Conservation (phyloP, 2,797 vertebrate species). For the Nyctalus aviator region DNA sequence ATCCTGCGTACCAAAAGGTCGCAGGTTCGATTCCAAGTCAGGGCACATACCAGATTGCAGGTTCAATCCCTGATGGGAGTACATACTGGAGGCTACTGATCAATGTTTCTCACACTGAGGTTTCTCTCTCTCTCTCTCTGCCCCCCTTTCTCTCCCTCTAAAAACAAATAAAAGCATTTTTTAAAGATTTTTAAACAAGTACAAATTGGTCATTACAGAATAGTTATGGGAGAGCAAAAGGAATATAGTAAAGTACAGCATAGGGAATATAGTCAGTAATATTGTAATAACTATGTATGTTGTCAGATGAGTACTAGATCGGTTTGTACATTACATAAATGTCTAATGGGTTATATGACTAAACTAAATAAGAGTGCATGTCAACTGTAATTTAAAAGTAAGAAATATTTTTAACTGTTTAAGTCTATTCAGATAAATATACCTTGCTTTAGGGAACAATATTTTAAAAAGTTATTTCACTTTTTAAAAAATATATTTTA, state of each 20-base stretch:
- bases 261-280: background rate
- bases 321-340: background rate
- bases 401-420: background rate
- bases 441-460: background rate
- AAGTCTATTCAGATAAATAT: background rate
- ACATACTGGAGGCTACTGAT: background rate
- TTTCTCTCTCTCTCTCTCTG: background rate
- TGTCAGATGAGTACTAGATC: background rate
- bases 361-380: background rate
- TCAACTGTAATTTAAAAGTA: background rate
- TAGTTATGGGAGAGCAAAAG: background rate
- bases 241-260: background rate
- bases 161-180: background rate
- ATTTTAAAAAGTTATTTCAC: background rate
- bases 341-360: background rate
- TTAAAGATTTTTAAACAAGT: background rate
- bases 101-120: background rate
- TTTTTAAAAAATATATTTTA: background rate
- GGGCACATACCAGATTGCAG: background rate
- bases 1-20: background rate
- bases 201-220: background rate
- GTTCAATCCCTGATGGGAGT: background rate
- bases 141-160: background rate
- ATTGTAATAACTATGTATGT: background rate
- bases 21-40: background rate